Base-by-base conservation (phyloP, 2,797 vertebrate genomes). In the Intellagama lesueurii region DNA sequence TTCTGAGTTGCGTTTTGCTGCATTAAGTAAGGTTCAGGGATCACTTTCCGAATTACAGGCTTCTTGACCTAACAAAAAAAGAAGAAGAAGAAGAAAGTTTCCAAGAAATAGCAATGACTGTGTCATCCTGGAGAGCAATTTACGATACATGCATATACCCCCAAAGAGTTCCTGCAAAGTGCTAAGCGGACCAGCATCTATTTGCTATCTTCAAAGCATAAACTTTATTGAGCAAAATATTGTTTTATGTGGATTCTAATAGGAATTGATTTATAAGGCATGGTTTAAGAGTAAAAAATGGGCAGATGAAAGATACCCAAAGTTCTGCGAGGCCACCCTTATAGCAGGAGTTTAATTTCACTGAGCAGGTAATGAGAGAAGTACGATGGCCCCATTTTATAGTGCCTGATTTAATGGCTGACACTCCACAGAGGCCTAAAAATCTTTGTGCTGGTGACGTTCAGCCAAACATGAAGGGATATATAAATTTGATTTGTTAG, bases 21-120 rank as follows among this genome's bases (percentile, higher is more conserved):
- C 91, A 96, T 96, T 96, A 97, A 97, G 96, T 95, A 95, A 96
- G 92, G 95, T 97, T 96, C 95, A 96, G 90, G 94, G 95, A 95
- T 96, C 95, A 94, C 90, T 95, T 88, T 66, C 93, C 92, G 90
- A 96, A 96, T 95, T 95, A 95, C 88, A 94, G 94, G 75, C 79
- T 96, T 95, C 93, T 92, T 93, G 92, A 95, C 92, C 94, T 95
- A 89, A 95, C 79, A 95, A 92, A 95, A 83, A 96, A 95, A 40
- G 40, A 40, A 40, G 40, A 40, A 40, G 40, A 96, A 96, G 40
- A 40, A 40, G 40, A 93, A 94, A 85, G 86, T 91, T 95, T 96
- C 90, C 93, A 91, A 87, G 90, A 95, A 96, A 94, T 89, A 95
- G 84, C 91, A 89, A 87, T 5, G 91, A 88, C 80, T 82, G 64